These are phyloP conservation scores for Ryuthela nishihirai DNA, from an alignment of 2,888 invertebrate species.

Conservation along the genomic window DNA sequence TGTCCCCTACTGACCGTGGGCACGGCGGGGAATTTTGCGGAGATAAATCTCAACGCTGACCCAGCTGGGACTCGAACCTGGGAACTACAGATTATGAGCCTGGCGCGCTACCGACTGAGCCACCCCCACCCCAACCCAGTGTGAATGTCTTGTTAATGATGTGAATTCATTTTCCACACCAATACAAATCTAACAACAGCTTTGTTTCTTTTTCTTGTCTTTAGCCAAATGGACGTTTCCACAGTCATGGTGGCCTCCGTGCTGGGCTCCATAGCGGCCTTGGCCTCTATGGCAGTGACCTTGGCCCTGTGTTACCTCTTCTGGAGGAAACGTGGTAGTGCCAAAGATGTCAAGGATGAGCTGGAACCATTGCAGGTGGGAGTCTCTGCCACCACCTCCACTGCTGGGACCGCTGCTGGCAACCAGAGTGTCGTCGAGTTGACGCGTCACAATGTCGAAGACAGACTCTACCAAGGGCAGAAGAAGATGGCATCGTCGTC, in stretches of 20 bases:
- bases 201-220: too few relatives aligned
- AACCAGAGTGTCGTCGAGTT: slow-evolving; percentile 47
- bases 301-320: slow-evolving; percentile 54
- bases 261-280: slow-evolving; percentile 36
- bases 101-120: too few relatives aligned
- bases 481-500: slow-evolving; percentile 64
- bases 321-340: slow-evolving; percentile 57
- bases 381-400: slow-evolving; percentile 58
- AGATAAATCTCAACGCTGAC: too few relatives aligned
- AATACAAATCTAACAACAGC: too few relatives aligned
- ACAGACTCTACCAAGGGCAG: slow-evolving; percentile 69
- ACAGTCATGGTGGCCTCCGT: slow-evolving; percentile 37
- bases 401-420: slow-evolving; percentile 49
- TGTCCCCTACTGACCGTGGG: too few relatives aligned
- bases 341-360: slow-evolving; percentile 59
- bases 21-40: too few relatives aligned
- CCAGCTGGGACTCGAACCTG: too few relatives aligned
- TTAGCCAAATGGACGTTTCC: too few relatives aligned
- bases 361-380: slow-evolving; percentile 48
- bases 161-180: too few relatives aligned
- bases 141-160: too few relatives aligned
- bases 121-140: too few relatives aligned
- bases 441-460: slow-evolving; percentile 55
- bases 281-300: slow-evolving; percentile 38
- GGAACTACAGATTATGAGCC: too few relatives aligned